phyloP scores from a whole-genome alignment of 2,797 vertebrate species.

The Linurgus olivaceus region DNA sequence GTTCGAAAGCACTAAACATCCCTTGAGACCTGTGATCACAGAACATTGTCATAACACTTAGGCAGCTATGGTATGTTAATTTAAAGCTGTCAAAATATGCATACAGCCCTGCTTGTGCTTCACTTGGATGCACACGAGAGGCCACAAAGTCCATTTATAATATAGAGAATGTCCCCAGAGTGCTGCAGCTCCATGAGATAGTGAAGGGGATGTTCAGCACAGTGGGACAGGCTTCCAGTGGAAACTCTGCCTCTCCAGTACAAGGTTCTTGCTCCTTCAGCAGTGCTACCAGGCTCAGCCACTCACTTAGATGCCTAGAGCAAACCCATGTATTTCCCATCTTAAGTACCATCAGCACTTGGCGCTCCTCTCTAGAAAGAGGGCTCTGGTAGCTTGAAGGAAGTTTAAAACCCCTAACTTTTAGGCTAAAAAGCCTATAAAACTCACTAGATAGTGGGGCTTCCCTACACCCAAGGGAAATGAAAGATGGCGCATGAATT shows the following conservation, averaged over 20 bases:
- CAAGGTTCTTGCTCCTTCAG: neutral
- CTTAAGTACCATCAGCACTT: neutral
- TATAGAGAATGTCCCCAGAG: neutral
- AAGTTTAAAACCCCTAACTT: neutral
- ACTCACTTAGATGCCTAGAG: neutral
- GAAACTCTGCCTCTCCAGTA: neutral
- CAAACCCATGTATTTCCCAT: rapidly evolving
- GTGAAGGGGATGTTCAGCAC: neutral
- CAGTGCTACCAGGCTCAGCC: neutral
- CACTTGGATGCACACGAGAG: neutral
- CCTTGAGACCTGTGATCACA: neutral
- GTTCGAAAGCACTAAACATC: neutral
- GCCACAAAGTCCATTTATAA: neutral
- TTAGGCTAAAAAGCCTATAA: neutral
- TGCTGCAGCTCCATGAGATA: neutral
- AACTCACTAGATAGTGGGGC: rapidly evolving
- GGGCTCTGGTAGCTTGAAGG: neutral
- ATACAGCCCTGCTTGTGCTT: neutral
- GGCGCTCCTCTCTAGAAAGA: neutral
- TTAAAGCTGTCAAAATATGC: neutral
- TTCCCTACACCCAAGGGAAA: neutral
- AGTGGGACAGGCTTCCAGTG: neutral
- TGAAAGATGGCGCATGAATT: neutral
- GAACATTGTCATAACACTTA: slow-evolving; percentile 6
- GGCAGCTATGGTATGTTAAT: slow-evolving; percentile 5